Conservation (phyloP, 2,113 vertebrate genomes). For the Podarcis raffonei region DNA sequence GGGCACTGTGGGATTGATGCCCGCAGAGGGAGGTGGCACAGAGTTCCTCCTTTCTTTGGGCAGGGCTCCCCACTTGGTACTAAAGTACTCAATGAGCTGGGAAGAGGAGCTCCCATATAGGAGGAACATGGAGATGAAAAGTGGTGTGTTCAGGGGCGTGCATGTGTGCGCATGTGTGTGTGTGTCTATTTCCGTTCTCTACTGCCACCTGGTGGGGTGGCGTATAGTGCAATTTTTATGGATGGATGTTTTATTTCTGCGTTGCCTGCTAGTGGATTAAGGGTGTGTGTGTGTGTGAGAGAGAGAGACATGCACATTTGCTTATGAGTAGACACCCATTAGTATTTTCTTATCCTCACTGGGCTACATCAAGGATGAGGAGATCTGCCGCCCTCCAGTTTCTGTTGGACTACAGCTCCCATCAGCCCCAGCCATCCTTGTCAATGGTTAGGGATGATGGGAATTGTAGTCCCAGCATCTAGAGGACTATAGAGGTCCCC, state of each 20-base stretch:
- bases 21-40: accelerated
- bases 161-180: accelerated
- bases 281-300: neutral
- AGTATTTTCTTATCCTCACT: neutral
- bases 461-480: too few species aligned
- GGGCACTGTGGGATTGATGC: neutral
- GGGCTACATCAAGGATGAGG: too few species aligned
- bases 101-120: neutral
- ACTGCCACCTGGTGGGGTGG: neutral
- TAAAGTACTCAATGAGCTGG: neutral
- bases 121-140: neutral
- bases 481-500: too few species aligned
- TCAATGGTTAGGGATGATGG: too few species aligned
- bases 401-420: too few species aligned
- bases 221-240: neutral
- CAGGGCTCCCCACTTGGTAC: too few species aligned
- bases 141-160: neutral
- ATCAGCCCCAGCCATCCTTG: too few species aligned
- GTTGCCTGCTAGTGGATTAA: constrained; percentile 19
- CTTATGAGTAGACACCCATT: neutral
- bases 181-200: accelerated
- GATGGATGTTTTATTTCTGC: neutral
- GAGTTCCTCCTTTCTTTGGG: too few species aligned
- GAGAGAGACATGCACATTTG: neutral
- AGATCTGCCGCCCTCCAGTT: too few species aligned